These are phyloP conservation scores for Brevipalpus yothersi DNA, from an alignment of 1,140 invertebrate genomes.

Conservation along the genomic window DNA sequence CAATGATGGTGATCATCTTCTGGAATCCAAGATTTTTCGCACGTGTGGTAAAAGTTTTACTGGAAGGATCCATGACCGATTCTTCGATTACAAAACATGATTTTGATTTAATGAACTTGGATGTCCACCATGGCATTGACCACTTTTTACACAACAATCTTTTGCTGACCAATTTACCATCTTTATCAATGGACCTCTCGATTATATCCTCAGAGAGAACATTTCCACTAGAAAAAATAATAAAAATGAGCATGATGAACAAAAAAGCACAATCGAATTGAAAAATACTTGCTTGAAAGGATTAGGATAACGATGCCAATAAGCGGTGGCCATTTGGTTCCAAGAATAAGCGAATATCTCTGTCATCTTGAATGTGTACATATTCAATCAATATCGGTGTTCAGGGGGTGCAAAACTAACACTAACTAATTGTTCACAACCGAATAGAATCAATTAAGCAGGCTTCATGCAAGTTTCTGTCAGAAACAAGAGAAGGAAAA, in stretches of 20 bases:
- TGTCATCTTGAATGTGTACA: too few relatives aligned
- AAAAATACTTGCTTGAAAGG: constrained; percentile 10
- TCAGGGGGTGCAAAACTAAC: too few relatives aligned
- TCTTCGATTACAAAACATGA: constrained; percentile 67
- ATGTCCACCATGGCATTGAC: constrained; percentile 69
- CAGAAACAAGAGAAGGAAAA: too few relatives aligned
- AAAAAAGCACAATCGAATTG: too few relatives aligned
- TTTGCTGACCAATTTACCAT: constrained; percentile 52
- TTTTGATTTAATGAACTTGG: constrained; percentile 49
- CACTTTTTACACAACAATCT: constrained; percentile 74
- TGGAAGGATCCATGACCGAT: constrained; percentile 57
- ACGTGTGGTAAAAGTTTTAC: constrained; percentile 52
- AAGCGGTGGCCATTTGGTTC: constrained; percentile 12
- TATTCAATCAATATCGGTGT: too few relatives aligned
- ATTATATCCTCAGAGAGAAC: constrained; percentile 78
- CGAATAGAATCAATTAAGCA: too few relatives aligned
- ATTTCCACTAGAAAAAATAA: constrained; percentile 64
- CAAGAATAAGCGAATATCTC: constrained; percentile 11
- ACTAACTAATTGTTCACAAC: too few relatives aligned
- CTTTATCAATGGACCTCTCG: constrained; percentile 36
- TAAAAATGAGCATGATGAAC: too few relatives aligned
- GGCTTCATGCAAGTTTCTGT: too few relatives aligned
- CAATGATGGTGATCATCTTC: constrained; percentile 66
- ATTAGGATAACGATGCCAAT: constrained; percentile 14
- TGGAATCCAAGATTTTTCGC: constrained; percentile 68